A percentile compares a stretch with the other conserved stretches of the same genome.
Conservation (phyloP, 2,888 invertebrate species). For the Melanchra persicariae region DNA sequence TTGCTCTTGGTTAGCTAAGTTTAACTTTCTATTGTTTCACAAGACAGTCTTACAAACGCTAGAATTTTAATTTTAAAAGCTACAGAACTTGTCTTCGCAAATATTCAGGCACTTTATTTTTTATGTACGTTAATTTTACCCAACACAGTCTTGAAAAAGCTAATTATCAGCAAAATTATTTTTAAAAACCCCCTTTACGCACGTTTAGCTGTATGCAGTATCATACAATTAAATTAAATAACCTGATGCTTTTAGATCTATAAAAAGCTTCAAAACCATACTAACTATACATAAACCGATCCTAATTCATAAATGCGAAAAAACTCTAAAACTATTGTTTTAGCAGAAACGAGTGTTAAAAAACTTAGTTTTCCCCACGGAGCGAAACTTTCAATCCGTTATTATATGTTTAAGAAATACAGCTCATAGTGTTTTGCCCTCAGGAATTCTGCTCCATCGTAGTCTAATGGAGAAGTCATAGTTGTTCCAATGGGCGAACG, state of each 20-base stretch:
- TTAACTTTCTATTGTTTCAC: slow-evolving; percentile 2
- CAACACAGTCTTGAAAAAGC: slow-evolving; percentile 9
- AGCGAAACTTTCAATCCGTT: slow-evolving; percentile 62
- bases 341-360: slow-evolving; percentile 56
- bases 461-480: slow-evolving; percentile 56
- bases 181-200: neutral
- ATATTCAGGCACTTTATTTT: neutral
- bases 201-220: neutral
- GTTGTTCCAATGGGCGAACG: slow-evolving; percentile 19
- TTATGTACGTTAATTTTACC: neutral
- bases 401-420: slow-evolving; percentile 58
- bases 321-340: slow-evolving; percentile 65
- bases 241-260: slow-evolving; percentile 28
- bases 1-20: neutral
- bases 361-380: slow-evolving; percentile 57
- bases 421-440: slow-evolving; percentile 52
- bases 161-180: neutral
- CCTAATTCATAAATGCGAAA: slow-evolving; percentile 44
- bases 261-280: slow-evolving; percentile 40
- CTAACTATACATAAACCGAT: slow-evolving; percentile 28
- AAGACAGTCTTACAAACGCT: neutral
- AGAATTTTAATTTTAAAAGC: neutral
- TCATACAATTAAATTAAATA: slow-evolving; percentile 8
- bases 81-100: neutral
- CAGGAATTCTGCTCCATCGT: slow-evolving; percentile 51